phyloP scores from a whole-genome alignment of 2,888 invertebrate species.

The Hanleya hanleyi region DNA sequence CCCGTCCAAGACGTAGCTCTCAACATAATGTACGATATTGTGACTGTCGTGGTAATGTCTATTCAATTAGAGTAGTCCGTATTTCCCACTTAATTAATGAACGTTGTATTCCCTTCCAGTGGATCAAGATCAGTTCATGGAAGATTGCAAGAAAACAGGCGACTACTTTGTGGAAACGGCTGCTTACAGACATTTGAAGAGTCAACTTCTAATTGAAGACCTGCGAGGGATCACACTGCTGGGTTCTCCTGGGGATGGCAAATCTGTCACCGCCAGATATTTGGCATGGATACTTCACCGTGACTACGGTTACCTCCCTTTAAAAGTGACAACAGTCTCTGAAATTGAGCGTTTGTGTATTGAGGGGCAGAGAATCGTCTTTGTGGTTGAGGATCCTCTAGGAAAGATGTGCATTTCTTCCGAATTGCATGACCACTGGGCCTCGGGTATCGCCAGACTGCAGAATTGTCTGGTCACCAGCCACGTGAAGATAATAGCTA shows the following conservation, averaged over 20 bases:
- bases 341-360: neutral
- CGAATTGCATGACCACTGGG: neutral
- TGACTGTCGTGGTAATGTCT: no score
- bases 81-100: no score
- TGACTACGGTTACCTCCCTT: neutral
- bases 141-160: neutral
- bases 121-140: neutral
- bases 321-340: neutral
- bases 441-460: neutral
- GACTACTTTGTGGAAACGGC: conserved; percentile 1
- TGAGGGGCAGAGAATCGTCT: neutral
- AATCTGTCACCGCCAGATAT: neutral
- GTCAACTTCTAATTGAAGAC: neutral
- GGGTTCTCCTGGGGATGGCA: neutral
- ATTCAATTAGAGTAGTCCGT: no score
- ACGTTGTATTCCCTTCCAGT: neutral
- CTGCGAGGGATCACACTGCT: neutral
- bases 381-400: neutral
- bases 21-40: no score
- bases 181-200: neutral
- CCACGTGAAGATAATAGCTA: neutral
- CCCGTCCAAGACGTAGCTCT: no score
- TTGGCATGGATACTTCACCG: neutral
- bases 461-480: neutral
- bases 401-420: neutral